Evolutionary conservation across 2,797 vertebrate species (phyloP), one percentile per base, ranked within the genome.

Genomic region (Phylloscopus collybita): DNA sequence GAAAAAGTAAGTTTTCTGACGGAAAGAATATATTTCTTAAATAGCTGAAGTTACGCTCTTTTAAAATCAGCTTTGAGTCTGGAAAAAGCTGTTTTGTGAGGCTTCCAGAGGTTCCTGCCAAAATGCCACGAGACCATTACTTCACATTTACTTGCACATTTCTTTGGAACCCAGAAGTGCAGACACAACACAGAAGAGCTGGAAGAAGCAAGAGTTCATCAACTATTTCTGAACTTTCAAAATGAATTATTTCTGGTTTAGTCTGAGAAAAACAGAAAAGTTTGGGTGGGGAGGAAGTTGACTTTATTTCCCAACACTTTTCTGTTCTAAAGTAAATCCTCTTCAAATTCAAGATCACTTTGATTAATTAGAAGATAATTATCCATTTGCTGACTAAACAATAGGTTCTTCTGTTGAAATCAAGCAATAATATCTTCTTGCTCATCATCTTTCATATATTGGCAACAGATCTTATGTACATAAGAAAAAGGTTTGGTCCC

Each of bases 141-240:
- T 97, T 94, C 62, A 87, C 78, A 96, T 97, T 95, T 92, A 54
- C 80, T 97, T 95, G 87, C 80, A 96, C 91, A 91, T 92, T 92
- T 92, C 89, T 97, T 93, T 96, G 96, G 93, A 97, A 95, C 59
- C 53, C 66, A 92, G 80, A 95, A 96, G 40, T 42, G n/a, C 69
- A 96, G 91, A 94, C 80, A 87, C 42, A 91, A 91, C 80, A 94
- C 54, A 93, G 62, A 91, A 90, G 19, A 96, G 36, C 69, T 95
- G 93, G 90, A 96, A 95, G 87, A 80, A 94, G 79, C 74, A 90
- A 88, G 88, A 91, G 90, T 97, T 95, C 92, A 92, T 88, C 86
- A 80, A 86, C 82, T 61, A 26, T 69, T 95, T 93, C 84, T 85
- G 84, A 94, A 95, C 88, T 83, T 92, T 92, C 25, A 83, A 92